Base-by-base conservation (phyloP, 2,797 vertebrate genomes). In the Poecile montanus region DNA sequence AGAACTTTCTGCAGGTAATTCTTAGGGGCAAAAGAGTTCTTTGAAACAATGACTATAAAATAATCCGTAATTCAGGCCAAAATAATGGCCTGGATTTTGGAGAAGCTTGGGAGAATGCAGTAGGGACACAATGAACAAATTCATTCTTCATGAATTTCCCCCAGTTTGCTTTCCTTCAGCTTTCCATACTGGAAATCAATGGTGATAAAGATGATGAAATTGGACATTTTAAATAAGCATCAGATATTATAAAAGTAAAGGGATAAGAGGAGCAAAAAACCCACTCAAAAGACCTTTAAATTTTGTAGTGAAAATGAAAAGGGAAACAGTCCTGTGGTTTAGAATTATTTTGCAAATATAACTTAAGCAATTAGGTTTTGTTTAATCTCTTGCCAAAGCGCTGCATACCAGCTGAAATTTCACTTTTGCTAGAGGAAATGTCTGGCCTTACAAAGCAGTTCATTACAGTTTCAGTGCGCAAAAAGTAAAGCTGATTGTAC, bases 401-500 rank as follows among this genome's bases (percentile, higher is more conserved):
- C 51, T 75, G 29, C 42, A 48, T 61, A 78, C 12, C 27, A 61
- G 50, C 23, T 68, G 73, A 74, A 86, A 75, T 92, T 85, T 40
- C n/a, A 66, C 56, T 92, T 89, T 42, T 63, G 48, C 56, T 62
- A n/a, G n/a, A 91, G 34, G 53, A 45, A 20, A 65, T 10, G 27
- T 81, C 81, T 78, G 71, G 51, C 81, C 60, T 68, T 61, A 62
- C 29, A 51, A 11, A 82, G 51, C 38, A 80, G 60, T 36, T 53
- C n/a, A 34, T 73, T 74, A 74, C 17, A 16, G 60, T n/a, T 81
- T 13, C 63, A 66, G 56, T 56, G 29, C 9, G 1, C 38, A 91
- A 71, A 86, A 85, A 89, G n/a, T 26, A 76, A 84, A 73, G 91
- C 45, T 91, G 87, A 91, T 83, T 57, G 30, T 62, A 70, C 44